Conservation (phyloP, 2,888 invertebrate genomes). For the Stenoptilia bipunctidactyla region DNA sequence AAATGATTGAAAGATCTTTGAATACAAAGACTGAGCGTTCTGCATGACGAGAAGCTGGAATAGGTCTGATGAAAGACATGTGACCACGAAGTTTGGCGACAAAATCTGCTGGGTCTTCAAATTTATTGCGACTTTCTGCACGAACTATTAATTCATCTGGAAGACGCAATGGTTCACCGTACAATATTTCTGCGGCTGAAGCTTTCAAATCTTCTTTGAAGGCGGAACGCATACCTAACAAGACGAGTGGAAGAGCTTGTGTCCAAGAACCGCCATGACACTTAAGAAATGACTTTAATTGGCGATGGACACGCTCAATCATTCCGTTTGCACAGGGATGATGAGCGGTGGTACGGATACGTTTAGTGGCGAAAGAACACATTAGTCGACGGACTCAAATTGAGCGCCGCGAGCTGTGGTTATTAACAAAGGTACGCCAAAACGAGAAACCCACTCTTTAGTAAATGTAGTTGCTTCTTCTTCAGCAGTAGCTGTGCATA, state of each 20-base stretch:
- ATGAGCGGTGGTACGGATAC: slow-evolving; percentile 17
- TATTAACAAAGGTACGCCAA: slow-evolving; percentile 21
- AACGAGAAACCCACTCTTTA: no score
- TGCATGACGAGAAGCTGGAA: no score
- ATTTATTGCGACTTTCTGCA: no score
- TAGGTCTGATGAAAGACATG: no score
- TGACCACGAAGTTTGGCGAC: no score
- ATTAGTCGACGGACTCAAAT: slow-evolving; percentile 17
- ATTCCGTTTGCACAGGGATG: slow-evolving; percentile 19
- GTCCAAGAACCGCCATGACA: slow-evolving; percentile 17
- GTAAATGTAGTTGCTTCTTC: slow-evolving; percentile 22
- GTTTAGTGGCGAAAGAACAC: slow-evolving; percentile 6
- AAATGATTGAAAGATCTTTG: no score
- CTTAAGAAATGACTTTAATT: slow-evolving; percentile 22
- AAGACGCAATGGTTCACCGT: slow-evolving; percentile 19
- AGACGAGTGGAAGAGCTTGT: slow-evolving; percentile 11
- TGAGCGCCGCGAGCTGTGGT: slow-evolving; percentile 23
- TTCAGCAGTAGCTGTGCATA: slow-evolving; percentile 27
- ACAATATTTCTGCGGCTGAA: slow-evolving; percentile 20
- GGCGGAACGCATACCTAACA: slow-evolving; percentile 13
- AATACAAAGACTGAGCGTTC: no score
- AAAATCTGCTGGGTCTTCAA: no score
- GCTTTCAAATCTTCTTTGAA: slow-evolving; percentile 13
- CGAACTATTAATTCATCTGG: slow-evolving; percentile 18
- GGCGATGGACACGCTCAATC: slow-evolving; percentile 15